These are phyloP conservation scores for Drosophila sulfurigaster DNA, from an alignment of 1,140 invertebrate species.

Conservation along the genomic window DNA sequence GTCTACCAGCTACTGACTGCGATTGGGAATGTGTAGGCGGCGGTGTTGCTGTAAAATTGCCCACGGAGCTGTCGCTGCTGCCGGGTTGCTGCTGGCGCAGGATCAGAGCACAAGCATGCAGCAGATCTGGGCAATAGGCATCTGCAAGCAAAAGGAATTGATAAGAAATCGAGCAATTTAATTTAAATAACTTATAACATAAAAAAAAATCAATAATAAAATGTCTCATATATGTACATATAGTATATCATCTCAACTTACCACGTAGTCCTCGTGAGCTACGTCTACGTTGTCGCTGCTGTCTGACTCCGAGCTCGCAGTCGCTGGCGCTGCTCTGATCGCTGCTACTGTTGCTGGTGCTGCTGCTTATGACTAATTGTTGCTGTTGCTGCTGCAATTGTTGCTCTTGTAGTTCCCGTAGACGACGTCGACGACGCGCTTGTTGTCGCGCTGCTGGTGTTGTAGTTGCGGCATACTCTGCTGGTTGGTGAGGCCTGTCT, in stretches of 20 bases:
- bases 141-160: slow-evolving; percentile 35
- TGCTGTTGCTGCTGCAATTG: slow-evolving; percentile 26
- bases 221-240: too few species aligned
- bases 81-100: slow-evolving; percentile 70
- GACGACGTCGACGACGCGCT: slow-evolving; percentile 61
- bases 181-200: not conserved
- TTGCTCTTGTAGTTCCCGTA: slow-evolving; percentile 61
- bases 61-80: slow-evolving; percentile 78
- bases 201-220: too few species aligned
- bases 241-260: slow-evolving; percentile 22
- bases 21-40: slow-evolving; percentile 45
- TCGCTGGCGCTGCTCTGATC: slow-evolving; percentile 49
- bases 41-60: slow-evolving; percentile 79
- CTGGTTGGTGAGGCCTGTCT: slow-evolving; percentile 13
- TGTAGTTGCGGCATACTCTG: slow-evolving; percentile 30
- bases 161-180: not conserved
- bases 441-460: slow-evolving; percentile 57
- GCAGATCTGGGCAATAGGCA: slow-evolving; percentile 82
- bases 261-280: slow-evolving; percentile 57
- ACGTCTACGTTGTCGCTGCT: slow-evolving; percentile 59
- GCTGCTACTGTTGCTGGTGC: slow-evolving; percentile 52
- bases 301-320: slow-evolving; percentile 50
- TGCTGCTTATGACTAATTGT: slow-evolving; percentile 60
- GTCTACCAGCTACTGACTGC: slow-evolving; percentile 16
- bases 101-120: slow-evolving; percentile 78